phyloP scores from a whole-genome alignment of 1,140 invertebrate genomes.

The Monomorium pharaonis region DNA sequence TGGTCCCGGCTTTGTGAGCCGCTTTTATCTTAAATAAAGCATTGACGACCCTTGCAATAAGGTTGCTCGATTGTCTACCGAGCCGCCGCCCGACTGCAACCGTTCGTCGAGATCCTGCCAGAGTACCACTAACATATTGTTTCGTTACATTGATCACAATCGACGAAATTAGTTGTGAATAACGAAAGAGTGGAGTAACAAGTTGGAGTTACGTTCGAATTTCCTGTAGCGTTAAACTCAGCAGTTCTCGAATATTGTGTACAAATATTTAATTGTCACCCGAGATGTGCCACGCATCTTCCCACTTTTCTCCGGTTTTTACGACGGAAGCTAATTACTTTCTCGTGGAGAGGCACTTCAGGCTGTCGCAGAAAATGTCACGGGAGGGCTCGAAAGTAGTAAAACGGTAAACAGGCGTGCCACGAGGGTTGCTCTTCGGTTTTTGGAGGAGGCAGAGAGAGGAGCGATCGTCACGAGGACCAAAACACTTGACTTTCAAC shows the following conservation, averaged over 20 bases:
- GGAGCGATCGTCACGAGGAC: conserved; percentile 7
- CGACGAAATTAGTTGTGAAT: neutral
- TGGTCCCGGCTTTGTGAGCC: conserved; percentile 51
- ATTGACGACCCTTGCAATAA: conserved; percentile 55
- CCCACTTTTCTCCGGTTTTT: conserved; percentile 21
- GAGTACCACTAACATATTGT: neutral
- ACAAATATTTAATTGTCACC: conserved; percentile 30
- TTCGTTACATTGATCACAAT: neutral
- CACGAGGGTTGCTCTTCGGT: conserved; percentile 36
- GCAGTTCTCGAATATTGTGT: neutral
- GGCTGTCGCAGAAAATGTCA: conserved; percentile 68
- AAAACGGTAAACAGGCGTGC: conserved; percentile 75
- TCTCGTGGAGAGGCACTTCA: conserved; percentile 55
- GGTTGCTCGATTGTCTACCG: neutral
- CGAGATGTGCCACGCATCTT: conserved; percentile 16
- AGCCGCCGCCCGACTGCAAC: neutral
- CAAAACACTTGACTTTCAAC: conserved; percentile 65
- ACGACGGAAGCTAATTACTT: conserved; percentile 38
- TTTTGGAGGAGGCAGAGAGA: conserved; percentile 29
- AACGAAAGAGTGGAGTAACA: neutral
- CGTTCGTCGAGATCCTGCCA: neutral
- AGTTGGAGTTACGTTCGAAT: neutral
- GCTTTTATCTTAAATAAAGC: conserved; percentile 68
- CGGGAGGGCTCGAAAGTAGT: conserved; percentile 58
- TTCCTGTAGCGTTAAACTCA: neutral